phyloP scores from a whole-genome alignment of 2,113 vertebrate genomes.

The Todiramphus saurophagus region DNA sequence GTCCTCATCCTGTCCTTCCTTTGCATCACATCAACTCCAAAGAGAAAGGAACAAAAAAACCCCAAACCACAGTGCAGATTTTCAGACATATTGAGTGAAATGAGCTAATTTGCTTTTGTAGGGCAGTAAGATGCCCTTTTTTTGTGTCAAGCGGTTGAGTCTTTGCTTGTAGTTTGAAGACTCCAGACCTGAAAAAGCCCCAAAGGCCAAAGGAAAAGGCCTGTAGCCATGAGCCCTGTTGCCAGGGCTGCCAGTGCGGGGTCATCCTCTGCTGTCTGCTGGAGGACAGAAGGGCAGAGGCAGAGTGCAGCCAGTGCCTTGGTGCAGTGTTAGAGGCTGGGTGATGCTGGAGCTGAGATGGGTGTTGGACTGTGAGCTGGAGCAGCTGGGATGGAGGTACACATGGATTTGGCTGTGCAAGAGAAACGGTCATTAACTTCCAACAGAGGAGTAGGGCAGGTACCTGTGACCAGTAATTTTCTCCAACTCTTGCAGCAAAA shows the following conservation, averaged over 20 bases:
- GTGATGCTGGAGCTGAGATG: not conserved
- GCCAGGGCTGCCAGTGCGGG: not conserved
- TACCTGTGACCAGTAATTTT: conserved; percentile 12
- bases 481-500: conserved; percentile 5
- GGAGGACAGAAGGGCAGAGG: not conserved
- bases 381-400: not conserved
- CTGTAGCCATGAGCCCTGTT: too few species aligned
- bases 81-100: not conserved
- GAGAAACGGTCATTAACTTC: not conserved
- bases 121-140: not conserved
- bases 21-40: not conserved
- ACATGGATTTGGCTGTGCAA: not conserved
- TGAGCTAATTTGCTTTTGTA: not conserved
- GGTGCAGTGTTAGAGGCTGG: not conserved
- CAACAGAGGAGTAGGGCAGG: not conserved
- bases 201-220: not conserved
- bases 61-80: not conserved
- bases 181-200: not conserved
- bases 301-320: not conserved
- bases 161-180: not conserved
- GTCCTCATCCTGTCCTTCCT: not conserved
- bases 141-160: not conserved
- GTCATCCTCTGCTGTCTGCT: fast-evolving
- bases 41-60: not conserved
- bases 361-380: not conserved